These are phyloP conservation scores for Ahaetulla prasina DNA, from an alignment of 2,113 vertebrate genomes.

Conservation along the genomic window DNA sequence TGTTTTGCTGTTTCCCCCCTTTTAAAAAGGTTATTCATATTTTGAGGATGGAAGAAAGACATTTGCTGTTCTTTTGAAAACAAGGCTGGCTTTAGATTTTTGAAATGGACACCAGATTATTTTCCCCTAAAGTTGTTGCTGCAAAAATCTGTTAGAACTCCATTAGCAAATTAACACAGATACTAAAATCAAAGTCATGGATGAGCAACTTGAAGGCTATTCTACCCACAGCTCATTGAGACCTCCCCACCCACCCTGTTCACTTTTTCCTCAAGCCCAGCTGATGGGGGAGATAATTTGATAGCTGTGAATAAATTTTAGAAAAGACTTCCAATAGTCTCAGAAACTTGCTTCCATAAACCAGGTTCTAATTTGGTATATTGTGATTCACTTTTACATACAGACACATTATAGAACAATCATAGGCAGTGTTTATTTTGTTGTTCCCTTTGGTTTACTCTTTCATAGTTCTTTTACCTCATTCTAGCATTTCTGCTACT, in stretches of 20 bases:
- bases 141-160: neutral
- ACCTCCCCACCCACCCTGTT: neutral
- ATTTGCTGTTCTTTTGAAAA: neutral
- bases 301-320: neutral
- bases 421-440: neutral
- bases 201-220: neutral
- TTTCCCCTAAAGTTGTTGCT: neutral
- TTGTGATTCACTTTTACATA: neutral
- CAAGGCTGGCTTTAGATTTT: neutral
- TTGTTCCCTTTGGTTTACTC: neutral
- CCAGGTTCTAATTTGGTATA: neutral
- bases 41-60: neutral
- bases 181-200: neutral
- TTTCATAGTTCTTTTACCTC: neutral
- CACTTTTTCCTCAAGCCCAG: neutral
- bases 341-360: neutral
- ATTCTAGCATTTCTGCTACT: neutral
- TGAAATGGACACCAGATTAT: neutral
- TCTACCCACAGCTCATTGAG: neutral
- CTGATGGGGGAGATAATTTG: neutral
- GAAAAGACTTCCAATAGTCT: neutral
- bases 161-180: neutral
- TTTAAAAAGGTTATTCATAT: neutral
- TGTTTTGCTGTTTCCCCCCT: neutral
- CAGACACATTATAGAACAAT: neutral